phyloP scores from a whole-genome alignment of 2,797 vertebrate species.

The Tapirus indicus region DNA sequence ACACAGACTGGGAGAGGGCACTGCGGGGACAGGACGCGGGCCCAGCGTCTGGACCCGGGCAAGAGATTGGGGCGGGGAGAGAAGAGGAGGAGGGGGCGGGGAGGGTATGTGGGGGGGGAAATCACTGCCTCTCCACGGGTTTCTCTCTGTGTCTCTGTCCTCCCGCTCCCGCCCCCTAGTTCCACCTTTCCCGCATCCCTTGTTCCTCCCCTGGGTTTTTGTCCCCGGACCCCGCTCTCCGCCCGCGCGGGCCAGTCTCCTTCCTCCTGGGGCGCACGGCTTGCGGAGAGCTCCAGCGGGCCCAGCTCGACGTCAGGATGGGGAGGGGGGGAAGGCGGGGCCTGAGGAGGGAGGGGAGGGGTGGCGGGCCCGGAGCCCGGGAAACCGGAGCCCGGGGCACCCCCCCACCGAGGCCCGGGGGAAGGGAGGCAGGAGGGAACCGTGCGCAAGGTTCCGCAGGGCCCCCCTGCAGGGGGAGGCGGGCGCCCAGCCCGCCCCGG shows the following conservation, averaged over 20 bases:
- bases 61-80: background rate
- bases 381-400: conserved; percentile 57
- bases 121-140: background rate
- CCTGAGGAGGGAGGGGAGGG: background rate
- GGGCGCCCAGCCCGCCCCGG: background rate
- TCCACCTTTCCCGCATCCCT: background rate
- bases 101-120: background rate
- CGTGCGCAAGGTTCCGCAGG: background rate
- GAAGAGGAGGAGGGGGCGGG: background rate
- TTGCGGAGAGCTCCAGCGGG: conserved; percentile 35
- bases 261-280: background rate
- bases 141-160: background rate
- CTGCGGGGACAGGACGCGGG: background rate
- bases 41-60: background rate
- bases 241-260: background rate
- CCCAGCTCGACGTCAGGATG: conserved; percentile 70
- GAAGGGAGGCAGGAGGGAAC: background rate
- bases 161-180: background rate
- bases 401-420: background rate
- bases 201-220: background rate
- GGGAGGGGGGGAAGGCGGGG: conserved; percentile 62
- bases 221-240: background rate
- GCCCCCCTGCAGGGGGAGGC: background rate
- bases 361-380: background rate
- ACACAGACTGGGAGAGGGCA: background rate